phyloP scores from a whole-genome alignment of 2,797 vertebrate genomes.

The Spea hammondii region DNA sequence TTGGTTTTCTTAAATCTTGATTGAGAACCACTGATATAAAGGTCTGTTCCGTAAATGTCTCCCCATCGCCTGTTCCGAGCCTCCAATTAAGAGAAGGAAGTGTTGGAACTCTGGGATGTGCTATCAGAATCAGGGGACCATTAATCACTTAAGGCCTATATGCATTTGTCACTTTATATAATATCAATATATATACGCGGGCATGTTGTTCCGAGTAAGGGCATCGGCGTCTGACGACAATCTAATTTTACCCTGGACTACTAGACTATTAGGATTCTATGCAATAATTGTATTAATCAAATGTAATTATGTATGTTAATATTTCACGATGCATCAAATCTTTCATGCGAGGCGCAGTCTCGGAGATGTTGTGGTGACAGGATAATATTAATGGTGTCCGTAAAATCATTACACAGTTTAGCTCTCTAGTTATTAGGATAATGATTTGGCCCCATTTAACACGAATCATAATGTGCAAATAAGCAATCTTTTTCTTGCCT shows the following conservation, averaged over 20 bases:
- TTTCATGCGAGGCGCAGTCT: conserved; percentile 30
- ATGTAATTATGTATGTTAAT: conserved; percentile 49
- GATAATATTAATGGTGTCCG: conserved; percentile 41
- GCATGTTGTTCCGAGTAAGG: neutral
- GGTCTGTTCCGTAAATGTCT: too few relatives aligned
- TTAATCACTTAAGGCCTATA: neutral
- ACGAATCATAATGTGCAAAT: conserved; percentile 23
- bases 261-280: conserved; percentile 11
- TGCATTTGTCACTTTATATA: neutral
- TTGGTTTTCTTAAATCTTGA: too few relatives aligned
- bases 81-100: too few relatives aligned
- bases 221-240: neutral
- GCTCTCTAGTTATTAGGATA: conserved; percentile 37
- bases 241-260: conserved; percentile 25
- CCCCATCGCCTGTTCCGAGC: too few relatives aligned
- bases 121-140: too few relatives aligned
- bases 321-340: conserved; percentile 30
- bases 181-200: neutral
- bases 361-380: conserved; percentile 32
- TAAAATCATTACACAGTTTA: conserved; percentile 36
- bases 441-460: conserved; percentile 40
- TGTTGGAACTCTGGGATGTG: too few relatives aligned
- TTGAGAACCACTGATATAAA: too few relatives aligned
- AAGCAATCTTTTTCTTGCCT: neutral
- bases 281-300: conserved; percentile 46